Evolutionary conservation across 2,113 vertebrate species (phyloP).

Genomic region (Potamarius usumacintae): DNA sequence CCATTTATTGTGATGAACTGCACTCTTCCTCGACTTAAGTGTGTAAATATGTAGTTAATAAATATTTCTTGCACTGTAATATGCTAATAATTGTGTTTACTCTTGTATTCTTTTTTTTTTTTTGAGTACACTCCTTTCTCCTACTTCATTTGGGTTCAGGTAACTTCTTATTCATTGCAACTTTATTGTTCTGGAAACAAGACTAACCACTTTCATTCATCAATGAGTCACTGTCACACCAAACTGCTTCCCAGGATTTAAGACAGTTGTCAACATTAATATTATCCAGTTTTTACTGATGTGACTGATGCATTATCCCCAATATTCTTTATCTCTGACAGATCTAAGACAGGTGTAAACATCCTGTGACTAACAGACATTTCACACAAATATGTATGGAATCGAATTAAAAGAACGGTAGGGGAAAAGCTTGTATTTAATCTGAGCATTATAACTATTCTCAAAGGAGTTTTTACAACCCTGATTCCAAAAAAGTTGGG

Average conservation of each 20-base stretch:
- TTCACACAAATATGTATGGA: background rate
- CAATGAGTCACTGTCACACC: background rate
- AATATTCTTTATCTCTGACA: background rate
- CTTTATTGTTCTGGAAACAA: conserved; percentile 5
- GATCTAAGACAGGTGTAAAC: background rate
- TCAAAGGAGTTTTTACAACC: background rate
- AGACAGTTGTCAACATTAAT: background rate
- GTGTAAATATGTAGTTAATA: conserved; percentile 49
- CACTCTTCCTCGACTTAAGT: background rate
- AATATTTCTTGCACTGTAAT: conserved; percentile 19
- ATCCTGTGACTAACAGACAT: background rate
- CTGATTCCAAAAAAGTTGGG: too few relatives aligned
- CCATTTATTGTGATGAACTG: conserved; percentile 9
- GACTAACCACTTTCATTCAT: background rate
- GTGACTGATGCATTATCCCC: background rate
- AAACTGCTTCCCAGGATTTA: background rate
- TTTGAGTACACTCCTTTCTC: background rate
- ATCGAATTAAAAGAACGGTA: background rate
- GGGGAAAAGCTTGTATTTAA: background rate
- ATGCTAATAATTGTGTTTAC: background rate
- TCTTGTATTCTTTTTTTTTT: background rate
- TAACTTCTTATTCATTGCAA: background rate
- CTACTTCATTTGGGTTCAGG: background rate
- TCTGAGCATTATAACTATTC: background rate
- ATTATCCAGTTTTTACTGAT: background rate